A percentile compares a stretch with the other conserved stretches of the same genome.
These are phyloP conservation scores for Microctonus aethiopoides DNA, from an alignment of 2,888 invertebrate genomes.

Conservation along the genomic window DNA sequence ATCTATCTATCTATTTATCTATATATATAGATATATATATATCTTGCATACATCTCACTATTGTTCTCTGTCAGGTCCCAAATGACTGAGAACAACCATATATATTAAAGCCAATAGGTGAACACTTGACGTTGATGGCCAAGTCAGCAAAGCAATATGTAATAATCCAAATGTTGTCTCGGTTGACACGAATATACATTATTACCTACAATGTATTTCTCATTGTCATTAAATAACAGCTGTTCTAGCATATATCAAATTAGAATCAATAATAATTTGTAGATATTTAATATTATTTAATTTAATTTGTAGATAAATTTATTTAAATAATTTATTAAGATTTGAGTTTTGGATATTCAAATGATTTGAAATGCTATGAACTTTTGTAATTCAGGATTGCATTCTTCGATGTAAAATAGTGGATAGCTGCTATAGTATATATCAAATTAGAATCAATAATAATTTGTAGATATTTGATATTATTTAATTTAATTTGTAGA, in stretches of 20 bases:
- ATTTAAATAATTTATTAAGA: background rate
- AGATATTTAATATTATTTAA: too few species aligned
- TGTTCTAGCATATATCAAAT: too few species aligned
- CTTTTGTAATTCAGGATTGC: background rate
- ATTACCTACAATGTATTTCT: background rate
- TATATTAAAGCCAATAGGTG: background rate
- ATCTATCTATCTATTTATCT: too few species aligned
- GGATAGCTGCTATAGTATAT: too few species aligned
- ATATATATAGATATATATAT: too few species aligned
- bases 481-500: too few species aligned
- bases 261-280: too few species aligned
- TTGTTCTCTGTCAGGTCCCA: background rate
- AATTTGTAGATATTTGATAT: too few species aligned
- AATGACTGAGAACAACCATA: background rate
- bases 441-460: too few species aligned
- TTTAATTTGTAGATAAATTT: too few species aligned
- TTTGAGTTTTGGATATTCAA: background rate
- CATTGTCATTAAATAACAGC: background rate
- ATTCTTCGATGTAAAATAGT: background rate
- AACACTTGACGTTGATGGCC: constrained; percentile 21
- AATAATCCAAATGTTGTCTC: constrained; percentile 13
- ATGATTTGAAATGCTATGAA: background rate
- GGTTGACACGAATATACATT: background rate
- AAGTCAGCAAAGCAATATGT: constrained; percentile 21
- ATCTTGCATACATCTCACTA: too few species aligned